These are phyloP conservation scores for Dysdera silvatica DNA, from an alignment of 1,140 invertebrate species.

Conservation along the genomic window DNA sequence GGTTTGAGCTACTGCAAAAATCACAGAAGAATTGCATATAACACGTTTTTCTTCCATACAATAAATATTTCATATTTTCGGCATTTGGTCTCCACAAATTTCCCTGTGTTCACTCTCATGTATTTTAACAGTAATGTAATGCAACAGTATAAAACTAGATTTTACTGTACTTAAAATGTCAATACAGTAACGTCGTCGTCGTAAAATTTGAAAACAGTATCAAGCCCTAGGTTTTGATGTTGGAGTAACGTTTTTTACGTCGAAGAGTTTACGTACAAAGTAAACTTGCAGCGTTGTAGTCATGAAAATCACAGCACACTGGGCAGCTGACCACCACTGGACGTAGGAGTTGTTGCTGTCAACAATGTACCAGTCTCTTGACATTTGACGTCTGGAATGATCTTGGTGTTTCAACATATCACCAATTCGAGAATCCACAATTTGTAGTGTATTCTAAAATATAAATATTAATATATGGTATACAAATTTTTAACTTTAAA, in stretches of 20 bases:
- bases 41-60: neutral
- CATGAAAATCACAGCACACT: conserved; percentile 69
- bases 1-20: neutral
- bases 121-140: neutral
- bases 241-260: conserved; percentile 54
- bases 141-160: neutral
- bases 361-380: conserved; percentile 70
- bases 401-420: conserved; percentile 75
- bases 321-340: conserved; percentile 72
- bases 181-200: neutral
- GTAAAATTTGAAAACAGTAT: neutral
- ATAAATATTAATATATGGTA: conserved; percentile 8
- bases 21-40: neutral
- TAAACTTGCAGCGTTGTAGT: conserved; percentile 73
- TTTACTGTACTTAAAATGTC: neutral
- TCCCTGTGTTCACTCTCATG: neutral
- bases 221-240: conserved; percentile 45
- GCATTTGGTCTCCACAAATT: neutral
- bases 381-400: conserved; percentile 64
- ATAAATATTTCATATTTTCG: neutral
- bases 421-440: conserved; percentile 74
- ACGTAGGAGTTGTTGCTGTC: conserved; percentile 77
- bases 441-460: conserved; percentile 57
- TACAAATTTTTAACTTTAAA: neutral
- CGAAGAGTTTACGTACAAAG: conserved; percentile 80